A percentile compares a stretch with the other conserved stretches of the same genome.
Conservation (phyloP, 2,888 invertebrate genomes). For the Microctonus brassicae region DNA sequence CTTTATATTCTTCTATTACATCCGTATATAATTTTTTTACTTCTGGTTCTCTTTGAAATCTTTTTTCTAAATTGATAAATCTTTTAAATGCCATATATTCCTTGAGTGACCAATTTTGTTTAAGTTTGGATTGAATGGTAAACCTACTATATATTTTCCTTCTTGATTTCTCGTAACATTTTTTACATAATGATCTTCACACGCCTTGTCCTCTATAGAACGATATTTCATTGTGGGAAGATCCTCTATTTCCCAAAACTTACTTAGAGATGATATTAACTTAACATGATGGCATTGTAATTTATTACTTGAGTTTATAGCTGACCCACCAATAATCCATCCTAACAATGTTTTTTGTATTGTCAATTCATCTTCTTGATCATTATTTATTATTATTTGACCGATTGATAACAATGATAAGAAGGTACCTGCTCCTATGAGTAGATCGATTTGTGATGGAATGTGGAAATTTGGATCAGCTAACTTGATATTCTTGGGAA, state of each 20-base stretch:
- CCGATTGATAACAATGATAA: constrained; percentile 25
- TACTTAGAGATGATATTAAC: constrained; percentile 18
- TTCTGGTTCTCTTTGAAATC: constrained; percentile 29
- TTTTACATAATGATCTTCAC: constrained; percentile 36
- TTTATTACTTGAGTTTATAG: too few relatives aligned
- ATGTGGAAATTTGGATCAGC: constrained; percentile 41
- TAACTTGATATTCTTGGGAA: constrained; percentile 27
- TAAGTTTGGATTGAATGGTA: constrained; percentile 36
- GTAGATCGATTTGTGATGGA: constrained; percentile 25
- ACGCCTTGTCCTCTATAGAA: constrained; percentile 19
- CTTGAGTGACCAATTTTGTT: constrained; percentile 25
- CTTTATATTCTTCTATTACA: constrained; percentile 42
- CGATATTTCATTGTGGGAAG: not conserved
- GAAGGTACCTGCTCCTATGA: constrained; percentile 34
- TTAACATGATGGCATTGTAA: too few relatives aligned
- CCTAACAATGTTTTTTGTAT: constrained; percentile 33
- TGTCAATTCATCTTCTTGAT: not conserved
- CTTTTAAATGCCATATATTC: constrained; percentile 30
- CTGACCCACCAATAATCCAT: constrained; percentile 33
- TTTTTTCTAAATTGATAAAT: constrained; percentile 28
- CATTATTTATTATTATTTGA: constrained; percentile 11
- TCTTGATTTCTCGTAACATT: not conserved
- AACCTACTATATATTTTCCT: constrained; percentile 35
- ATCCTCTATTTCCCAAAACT: constrained; percentile 48
- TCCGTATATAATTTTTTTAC: constrained; percentile 25